A percentile compares a stretch with the other conserved stretches of the same genome.
These are phyloP conservation scores for Eulimnadia texana DNA, from an alignment of 1,140 invertebrate species.

Conservation along the genomic window DNA sequence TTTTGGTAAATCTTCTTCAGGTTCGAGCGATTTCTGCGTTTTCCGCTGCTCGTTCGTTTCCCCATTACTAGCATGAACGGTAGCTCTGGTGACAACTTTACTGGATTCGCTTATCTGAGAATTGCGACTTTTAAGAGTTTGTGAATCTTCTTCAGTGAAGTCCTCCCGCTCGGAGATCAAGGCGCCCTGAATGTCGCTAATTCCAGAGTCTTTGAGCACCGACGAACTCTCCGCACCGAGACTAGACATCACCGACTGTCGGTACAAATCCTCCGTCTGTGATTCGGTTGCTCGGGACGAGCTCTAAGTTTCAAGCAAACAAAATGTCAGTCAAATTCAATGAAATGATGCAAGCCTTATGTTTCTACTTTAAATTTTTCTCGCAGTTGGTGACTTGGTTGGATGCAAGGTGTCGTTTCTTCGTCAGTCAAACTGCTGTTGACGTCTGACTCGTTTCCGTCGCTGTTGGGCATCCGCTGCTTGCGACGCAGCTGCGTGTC, in stretches of 20 bases:
- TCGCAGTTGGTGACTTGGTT: no score
- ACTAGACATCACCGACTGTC: conserved; percentile 7
- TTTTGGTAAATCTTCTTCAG: no score
- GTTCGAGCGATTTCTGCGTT: neutral
- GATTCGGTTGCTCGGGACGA: neutral
- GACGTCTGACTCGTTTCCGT: neutral
- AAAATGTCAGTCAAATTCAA: no score
- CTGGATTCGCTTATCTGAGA: neutral
- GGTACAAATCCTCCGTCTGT: neutral
- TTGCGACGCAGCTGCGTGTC: conserved; percentile 7
- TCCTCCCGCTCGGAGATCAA: conserved; percentile 10
- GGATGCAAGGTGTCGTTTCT: neutral
- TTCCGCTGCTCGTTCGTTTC: no score
- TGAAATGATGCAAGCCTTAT: no score
- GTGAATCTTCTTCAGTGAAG: conserved; percentile 3
- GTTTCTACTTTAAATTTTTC: no score
- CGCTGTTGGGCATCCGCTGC: neutral
- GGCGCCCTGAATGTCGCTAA: conserved; percentile 7
- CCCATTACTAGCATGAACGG: neutral
- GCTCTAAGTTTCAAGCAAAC: neutral
- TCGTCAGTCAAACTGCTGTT: neutral
- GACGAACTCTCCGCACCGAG: conserved; percentile 13
- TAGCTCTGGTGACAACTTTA: conserved; percentile 6
- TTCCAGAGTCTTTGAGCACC: conserved; percentile 11
- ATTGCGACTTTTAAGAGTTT: neutral